Evolutionary conservation across 2,113 vertebrate genomes (phyloP).

Genomic region (Corapipo altera): DNA sequence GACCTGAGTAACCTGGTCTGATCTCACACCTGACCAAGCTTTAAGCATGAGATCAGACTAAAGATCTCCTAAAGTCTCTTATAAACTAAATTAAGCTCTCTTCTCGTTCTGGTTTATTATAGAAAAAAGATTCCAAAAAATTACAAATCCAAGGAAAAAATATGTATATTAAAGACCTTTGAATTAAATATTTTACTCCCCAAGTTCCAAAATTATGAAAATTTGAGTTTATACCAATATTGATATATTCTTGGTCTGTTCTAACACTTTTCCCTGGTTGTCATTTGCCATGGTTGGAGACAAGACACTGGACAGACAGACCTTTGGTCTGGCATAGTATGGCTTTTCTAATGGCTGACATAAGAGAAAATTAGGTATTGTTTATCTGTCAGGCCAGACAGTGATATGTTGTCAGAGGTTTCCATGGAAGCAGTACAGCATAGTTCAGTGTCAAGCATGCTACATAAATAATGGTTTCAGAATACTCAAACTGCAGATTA

Average conservation of each 20-base stretch:
- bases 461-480: slow-evolving; percentile 9
- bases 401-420: slow-evolving; percentile 28
- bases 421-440: slow-evolving; percentile 15
- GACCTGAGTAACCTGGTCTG: background rate
- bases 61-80: background rate
- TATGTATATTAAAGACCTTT: background rate
- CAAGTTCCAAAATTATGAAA: background rate
- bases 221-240: background rate
- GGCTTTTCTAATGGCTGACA: background rate
- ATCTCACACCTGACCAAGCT: background rate
- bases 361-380: slow-evolving; percentile 1
- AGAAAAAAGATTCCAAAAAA: background rate
- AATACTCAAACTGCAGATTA: slow-evolving; percentile 33
- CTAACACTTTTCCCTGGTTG: background rate
- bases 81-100: background rate
- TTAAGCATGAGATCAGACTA: background rate
- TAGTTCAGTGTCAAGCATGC: background rate
- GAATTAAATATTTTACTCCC: background rate
- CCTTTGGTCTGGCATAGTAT: background rate
- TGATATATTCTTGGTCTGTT: background rate
- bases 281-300: background rate
- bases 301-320: background rate
- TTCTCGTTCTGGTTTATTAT: background rate
- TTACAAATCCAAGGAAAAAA: background rate
- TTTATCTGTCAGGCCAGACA: background rate